These are phyloP conservation scores for Eurois occulta DNA, from an alignment of 2,888 invertebrate genomes.

Conservation along the genomic window DNA sequence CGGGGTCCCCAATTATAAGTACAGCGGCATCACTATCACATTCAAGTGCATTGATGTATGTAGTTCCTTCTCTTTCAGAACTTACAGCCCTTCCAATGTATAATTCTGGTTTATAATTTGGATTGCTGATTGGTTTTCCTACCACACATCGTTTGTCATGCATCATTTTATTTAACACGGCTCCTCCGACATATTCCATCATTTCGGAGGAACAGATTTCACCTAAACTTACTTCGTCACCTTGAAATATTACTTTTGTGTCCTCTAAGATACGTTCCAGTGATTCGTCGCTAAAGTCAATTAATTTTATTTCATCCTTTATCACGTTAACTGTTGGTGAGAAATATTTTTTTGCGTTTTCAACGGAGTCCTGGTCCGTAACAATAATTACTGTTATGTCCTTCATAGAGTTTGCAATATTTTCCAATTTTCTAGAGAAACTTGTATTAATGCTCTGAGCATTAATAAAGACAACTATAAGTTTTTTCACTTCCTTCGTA, in stretches of 20 bases:
- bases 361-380: slow-evolving; percentile 15
- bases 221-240: slow-evolving; percentile 21
- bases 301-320: slow-evolving; percentile 20
- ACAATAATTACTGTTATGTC: slow-evolving; percentile 14
- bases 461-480: slow-evolving; percentile 6
- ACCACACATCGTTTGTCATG: slow-evolving; percentile 11
- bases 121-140: slow-evolving; percentile 18
- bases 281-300: slow-evolving; percentile 30
- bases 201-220: slow-evolving; percentile 17
- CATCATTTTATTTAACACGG: slow-evolving; percentile 32
- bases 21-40: not conserved
- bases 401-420: slow-evolving; percentile 7
- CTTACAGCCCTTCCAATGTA: not conserved
- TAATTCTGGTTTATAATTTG: slow-evolving; percentile 30
- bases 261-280: slow-evolving; percentile 23
- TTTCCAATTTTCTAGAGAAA: slow-evolving; percentile 10
- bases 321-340: not conserved
- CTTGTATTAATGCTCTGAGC: not conserved
- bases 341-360: slow-evolving; percentile 19
- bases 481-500: not conserved
- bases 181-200: slow-evolving; percentile 17
- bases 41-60: not conserved
- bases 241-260: slow-evolving; percentile 49
- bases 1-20: slow-evolving; percentile 47
- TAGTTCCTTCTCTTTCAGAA: too few relatives aligned